Evolutionary conservation across 1,140 invertebrate genomes (phyloP), one percentile per base, ranked within the genome.

Genomic region (Heliconius eleuchia): DNA sequence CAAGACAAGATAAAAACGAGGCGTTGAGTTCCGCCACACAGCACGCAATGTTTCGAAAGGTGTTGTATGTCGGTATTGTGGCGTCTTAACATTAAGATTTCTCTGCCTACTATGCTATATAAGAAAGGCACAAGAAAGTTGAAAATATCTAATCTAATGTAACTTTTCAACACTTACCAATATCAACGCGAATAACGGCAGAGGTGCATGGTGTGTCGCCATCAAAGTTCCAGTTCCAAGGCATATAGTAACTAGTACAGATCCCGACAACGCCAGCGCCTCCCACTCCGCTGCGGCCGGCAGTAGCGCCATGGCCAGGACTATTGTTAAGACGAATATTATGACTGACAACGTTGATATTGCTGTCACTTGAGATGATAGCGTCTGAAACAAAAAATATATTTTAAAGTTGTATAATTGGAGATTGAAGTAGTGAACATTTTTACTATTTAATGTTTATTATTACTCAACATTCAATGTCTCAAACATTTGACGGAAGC

Each of bases 171-270:
- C 66, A 72, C 76, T 77, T 55, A 96, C 95, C 89, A 97, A 84
- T 84, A 97, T 95, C 0, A 97, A 90, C 8, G 96, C 96, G 83
- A 96, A 97, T 37, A 97, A 94, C 2, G 96, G 96, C 75, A 97
- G 86, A 1, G 96, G 95, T 2, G 96, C 96, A 78, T 96, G 95
- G 70, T 95, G 88, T 11, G 95, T 95, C 0, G 95, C 95, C 82
- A 96, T 91, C 50, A 95, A 84, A 0, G 95, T 95, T 3, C 94
- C 94, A 19, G 92, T 92, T 0, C 95, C 93, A 0, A 96, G 90
- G 5, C 90, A 87, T 5, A 90, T 81, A 0, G 95, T 95, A 7
- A 96, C 95, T 50, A 95, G 84, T 7, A 96, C 78, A 0, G 95
- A 95, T 0, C 95, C 95, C 1, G 93, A 85, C 27, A 96, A 82